Evolutionary conservation across 23 tunicate genomes (phyloP).

Genomic region (Corella eumyota): DNA sequence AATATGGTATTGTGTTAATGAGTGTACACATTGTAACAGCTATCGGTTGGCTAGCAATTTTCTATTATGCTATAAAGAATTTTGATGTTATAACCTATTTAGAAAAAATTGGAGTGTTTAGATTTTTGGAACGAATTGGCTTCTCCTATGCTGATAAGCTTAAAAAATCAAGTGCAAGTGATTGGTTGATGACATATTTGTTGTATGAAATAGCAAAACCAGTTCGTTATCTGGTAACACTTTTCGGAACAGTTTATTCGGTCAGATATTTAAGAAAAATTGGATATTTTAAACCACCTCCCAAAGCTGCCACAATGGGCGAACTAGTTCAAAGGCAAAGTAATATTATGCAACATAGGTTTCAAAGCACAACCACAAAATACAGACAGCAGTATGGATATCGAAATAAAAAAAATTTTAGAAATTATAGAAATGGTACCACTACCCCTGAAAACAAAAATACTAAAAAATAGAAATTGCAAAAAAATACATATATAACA

Average conservation of each 20-base stretch:
- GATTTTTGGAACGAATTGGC: constrained; percentile 60
- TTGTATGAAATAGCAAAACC: constrained; percentile 81
- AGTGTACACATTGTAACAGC: constrained; percentile 47
- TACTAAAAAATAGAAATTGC: too few relatives aligned
- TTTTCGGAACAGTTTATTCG: constrained; percentile 64
- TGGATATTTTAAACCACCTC: constrained; percentile 62
- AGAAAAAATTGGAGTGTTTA: constrained; percentile 71
- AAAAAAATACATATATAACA: too few relatives aligned
- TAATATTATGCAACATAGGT: constrained; percentile 29
- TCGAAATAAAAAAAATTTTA: too few relatives aligned
- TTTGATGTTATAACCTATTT: constrained; percentile 61
- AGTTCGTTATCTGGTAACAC: constrained; percentile 37
- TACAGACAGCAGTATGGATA: constrained; percentile 3
- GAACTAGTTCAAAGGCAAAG: constrained; percentile 55
- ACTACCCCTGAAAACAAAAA: too few relatives aligned
- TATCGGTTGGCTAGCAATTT: constrained; percentile 41
- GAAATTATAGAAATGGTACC: too few relatives aligned
- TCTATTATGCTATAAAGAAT: constrained; percentile 60
- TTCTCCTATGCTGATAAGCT: constrained; percentile 51
- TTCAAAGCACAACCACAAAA: constrained; percentile 14
- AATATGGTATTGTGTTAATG: constrained; percentile 73
- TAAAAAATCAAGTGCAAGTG: constrained; percentile 73
- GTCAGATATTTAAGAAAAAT: constrained; percentile 41
- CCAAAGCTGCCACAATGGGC: constrained; percentile 55
- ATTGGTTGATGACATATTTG: constrained; percentile 47